phyloP scores from a whole-genome alignment of 2,113 vertebrate species.

The Oceanodroma tethys region DNA sequence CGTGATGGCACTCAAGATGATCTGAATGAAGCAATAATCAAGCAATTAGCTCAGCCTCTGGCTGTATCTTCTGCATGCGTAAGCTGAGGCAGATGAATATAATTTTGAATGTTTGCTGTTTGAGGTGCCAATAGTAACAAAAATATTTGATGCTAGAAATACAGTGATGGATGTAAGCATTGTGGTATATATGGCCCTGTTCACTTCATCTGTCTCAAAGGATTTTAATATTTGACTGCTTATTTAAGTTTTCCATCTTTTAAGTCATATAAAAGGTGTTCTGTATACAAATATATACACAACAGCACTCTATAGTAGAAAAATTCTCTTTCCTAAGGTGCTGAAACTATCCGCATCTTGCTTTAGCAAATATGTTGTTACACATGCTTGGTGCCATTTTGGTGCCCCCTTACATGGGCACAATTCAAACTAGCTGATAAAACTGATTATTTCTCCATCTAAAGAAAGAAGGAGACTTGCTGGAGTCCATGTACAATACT shows the following conservation, averaged over 20 bases:
- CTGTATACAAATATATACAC: not conserved
- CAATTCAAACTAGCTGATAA: not conserved
- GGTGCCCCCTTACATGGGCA: not conserved
- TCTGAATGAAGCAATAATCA: not conserved
- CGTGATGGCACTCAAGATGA: not conserved
- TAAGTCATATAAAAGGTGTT: not conserved
- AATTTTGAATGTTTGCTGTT: not conserved
- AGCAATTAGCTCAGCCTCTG: not conserved
- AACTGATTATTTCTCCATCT: not conserved
- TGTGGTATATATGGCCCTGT: not conserved
- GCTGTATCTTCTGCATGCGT: not conserved
- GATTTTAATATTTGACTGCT: not conserved
- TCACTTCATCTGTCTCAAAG: not conserved
- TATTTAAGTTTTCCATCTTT: not conserved
- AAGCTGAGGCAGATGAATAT: not conserved
- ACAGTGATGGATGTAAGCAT: not conserved
- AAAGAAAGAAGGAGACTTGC: not conserved
- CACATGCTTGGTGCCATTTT: not conserved
- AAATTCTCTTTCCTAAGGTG: not conserved
- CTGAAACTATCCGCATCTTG: not conserved
- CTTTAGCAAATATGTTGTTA: not conserved
- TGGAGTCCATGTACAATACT: not conserved
- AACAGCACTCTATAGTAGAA: not conserved
- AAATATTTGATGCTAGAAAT: not conserved
- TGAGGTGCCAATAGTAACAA: not conserved